Conservation (phyloP, 1,140 invertebrate species). For the Drosophila pachea region DNA sequence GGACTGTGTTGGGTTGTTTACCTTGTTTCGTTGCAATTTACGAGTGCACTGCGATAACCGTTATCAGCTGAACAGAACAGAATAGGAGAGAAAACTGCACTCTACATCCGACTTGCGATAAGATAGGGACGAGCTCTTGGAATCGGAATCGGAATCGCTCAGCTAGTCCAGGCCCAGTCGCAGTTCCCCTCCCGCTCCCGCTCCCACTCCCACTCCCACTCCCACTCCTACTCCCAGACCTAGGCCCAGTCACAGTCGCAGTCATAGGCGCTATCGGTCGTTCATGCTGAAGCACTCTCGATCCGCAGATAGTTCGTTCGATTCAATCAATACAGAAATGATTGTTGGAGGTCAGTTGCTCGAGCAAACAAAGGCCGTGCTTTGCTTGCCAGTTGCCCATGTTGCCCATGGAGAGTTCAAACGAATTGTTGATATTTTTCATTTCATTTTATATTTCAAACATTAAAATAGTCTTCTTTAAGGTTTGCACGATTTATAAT, state of each 20-base stretch:
- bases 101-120: slow-evolving; percentile 68
- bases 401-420: slow-evolving; percentile 46
- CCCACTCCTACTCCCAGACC: too few relatives aligned
- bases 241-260: too few relatives aligned
- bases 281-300: slow-evolving; percentile 30
- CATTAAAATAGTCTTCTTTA: slow-evolving; percentile 77
- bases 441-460: slow-evolving; percentile 73
- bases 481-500: slow-evolving; percentile 67
- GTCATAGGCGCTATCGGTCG: slow-evolving; percentile 45
- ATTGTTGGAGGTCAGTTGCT: slow-evolving; percentile 78
- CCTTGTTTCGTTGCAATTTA: slow-evolving; percentile 75
- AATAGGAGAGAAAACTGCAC: slow-evolving; percentile 57
- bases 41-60: slow-evolving; percentile 64
- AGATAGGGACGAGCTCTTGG: slow-evolving; percentile 61
- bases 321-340: slow-evolving; percentile 70
- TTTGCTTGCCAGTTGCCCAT: slow-evolving; percentile 24
- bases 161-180: slow-evolving; percentile 23
- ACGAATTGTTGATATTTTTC: slow-evolving; percentile 45
- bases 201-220: too few relatives aligned
- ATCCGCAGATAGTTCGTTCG: slow-evolving; percentile 20
- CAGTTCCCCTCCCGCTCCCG: too few relatives aligned
- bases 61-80: slow-evolving; percentile 46
- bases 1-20: slow-evolving; percentile 52
- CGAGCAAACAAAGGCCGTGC: slow-evolving; percentile 53
- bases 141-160: slow-evolving; percentile 55